Percentiles rank a stretch among this genome's conserved stretches.
Conservation (phyloP, 2,113 vertebrate genomes). For the Muntiacus reevesi region DNA sequence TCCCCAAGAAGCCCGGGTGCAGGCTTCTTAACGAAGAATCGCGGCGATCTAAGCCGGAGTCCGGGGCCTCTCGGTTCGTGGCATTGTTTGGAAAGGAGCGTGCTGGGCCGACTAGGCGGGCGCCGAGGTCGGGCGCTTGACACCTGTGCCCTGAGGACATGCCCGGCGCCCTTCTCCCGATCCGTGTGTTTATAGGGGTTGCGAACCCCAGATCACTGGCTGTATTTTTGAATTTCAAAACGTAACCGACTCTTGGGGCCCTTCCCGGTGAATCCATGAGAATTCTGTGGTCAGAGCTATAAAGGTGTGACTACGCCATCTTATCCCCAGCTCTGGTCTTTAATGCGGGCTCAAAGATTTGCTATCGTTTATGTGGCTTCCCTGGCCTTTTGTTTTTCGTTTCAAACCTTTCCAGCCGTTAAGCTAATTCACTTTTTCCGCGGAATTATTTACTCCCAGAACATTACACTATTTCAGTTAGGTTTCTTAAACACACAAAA, state of each 20-base stretch:
- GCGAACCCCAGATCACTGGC: neutral
- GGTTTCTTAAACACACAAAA: slow-evolving; percentile 7
- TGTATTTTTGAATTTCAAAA: neutral
- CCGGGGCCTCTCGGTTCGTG: neutral
- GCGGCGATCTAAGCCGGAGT: neutral
- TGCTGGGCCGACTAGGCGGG: neutral
- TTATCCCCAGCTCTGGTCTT: neutral
- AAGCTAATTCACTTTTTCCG: neutral
- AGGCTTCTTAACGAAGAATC: neutral
- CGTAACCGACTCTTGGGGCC: neutral
- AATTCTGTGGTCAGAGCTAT: neutral
- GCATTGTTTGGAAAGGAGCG: neutral
- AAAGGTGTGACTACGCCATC: slow-evolving; percentile 50
- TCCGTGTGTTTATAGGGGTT: accelerated
- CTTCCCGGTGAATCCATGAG: neutral
- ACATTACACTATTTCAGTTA: neutral
- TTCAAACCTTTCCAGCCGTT: neutral
- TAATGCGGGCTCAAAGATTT: neutral
- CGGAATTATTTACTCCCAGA: neutral
- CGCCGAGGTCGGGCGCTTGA: neutral
- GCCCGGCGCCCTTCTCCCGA: neutral
- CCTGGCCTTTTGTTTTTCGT: neutral
- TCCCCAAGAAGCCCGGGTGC: accelerated
- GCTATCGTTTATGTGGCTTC: neutral
- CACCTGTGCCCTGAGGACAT: slow-evolving; percentile 30